Evolutionary conservation across 2,113 vertebrate genomes (phyloP).

Genomic region (western clawed frog (Xenopus tropicalis)): UCB_Xtro_10.0 CM004448.2:105189501-105190000

Average conservation of each 20-base stretch:
- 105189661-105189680: slow-evolving; percentile 18
- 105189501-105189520: no score
- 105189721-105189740: slow-evolving; percentile 34
- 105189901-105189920: slow-evolving; percentile 35
- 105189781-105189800: slow-evolving; percentile 32
- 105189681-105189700: slow-evolving; percentile 26
- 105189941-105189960: slow-evolving; percentile 24
- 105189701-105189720: slow-evolving; percentile 24
- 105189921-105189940: slow-evolving; percentile 42
- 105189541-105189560: no score
- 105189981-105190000: slow-evolving; percentile 3
- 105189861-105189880: slow-evolving; percentile 9
- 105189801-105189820: slow-evolving; percentile 29
- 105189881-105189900: slow-evolving; percentile 38
- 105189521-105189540: no score
- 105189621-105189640: slow-evolving; percentile 1
- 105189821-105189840: slow-evolving; percentile 42
- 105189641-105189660: slow-evolving; percentile 26
- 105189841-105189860: slow-evolving; percentile 42
- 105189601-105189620: no score
- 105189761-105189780: slow-evolving; percentile 31
- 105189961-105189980: slow-evolving; percentile 25
- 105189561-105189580: no score
- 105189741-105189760: slow-evolving; percentile 35
- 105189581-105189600: no score